A percentile compares a stretch with the other conserved stretches of the same genome.
Conservation (phyloP, 2,113 vertebrate genomes). For the Pan troglodytes region NHGRI_mPanTro3-v2.1_pri NC_072401.2:123692501-123693000, state of each 20-base stretch:
- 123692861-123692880: background rate
- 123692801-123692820: background rate
- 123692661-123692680: too few relatives aligned
- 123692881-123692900: background rate
- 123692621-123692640: too few relatives aligned
- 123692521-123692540: too few relatives aligned
- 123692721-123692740: background rate
- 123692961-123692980: background rate
- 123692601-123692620: too few relatives aligned
- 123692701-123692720: constrained; percentile 14
- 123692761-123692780: constrained; percentile 25
- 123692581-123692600: too few relatives aligned
- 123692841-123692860: background rate
- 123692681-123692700: background rate
- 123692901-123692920: background rate
- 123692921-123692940: background rate
- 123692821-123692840: constrained; percentile 1
- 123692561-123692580: too few relatives aligned
- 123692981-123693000: background rate
- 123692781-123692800: background rate
- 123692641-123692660: too few relatives aligned
- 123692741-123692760: background rate
- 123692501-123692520: too few relatives aligned
- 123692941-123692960: background rate
- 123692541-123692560: too few relatives aligned